Evolutionary conservation across 2,797 vertebrate species (phyloP).

Genomic region (Gambelia wislizenii): DNA sequence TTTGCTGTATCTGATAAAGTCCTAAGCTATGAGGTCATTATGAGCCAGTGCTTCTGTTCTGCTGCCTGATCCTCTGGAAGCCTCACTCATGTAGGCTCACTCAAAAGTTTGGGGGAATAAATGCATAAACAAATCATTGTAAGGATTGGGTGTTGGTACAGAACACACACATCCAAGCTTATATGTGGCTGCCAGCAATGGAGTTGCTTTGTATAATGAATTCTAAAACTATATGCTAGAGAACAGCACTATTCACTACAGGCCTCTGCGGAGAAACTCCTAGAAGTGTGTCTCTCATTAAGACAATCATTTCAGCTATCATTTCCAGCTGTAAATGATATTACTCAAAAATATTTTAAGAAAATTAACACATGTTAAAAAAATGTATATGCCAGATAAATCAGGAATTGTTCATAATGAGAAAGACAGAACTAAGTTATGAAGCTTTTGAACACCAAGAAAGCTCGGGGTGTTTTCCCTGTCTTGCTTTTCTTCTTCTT

Average conservation of each 20-base stretch:
- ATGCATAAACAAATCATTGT: neutral
- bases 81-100: neutral
- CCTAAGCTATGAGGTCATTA: neutral
- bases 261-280: neutral
- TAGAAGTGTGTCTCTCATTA: neutral
- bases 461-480: neutral
- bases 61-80: neutral
- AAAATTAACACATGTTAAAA: neutral
- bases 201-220: neutral
- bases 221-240: neutral
- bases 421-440: neutral
- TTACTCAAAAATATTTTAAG: neutral
- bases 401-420: neutral
- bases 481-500: neutral
- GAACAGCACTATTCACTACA: neutral
- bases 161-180: neutral
- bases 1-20: too few relatives aligned
- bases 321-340: neutral
- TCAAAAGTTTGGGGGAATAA: neutral
- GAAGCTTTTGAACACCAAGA: neutral
- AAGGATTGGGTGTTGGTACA: neutral
- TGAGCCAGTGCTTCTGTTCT: neutral
- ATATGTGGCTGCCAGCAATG: neutral
- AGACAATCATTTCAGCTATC: neutral
- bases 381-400: accelerated